phyloP scores from a whole-genome alignment of 2,797 vertebrate species.

The Phataginus tetradactyla region DNA sequence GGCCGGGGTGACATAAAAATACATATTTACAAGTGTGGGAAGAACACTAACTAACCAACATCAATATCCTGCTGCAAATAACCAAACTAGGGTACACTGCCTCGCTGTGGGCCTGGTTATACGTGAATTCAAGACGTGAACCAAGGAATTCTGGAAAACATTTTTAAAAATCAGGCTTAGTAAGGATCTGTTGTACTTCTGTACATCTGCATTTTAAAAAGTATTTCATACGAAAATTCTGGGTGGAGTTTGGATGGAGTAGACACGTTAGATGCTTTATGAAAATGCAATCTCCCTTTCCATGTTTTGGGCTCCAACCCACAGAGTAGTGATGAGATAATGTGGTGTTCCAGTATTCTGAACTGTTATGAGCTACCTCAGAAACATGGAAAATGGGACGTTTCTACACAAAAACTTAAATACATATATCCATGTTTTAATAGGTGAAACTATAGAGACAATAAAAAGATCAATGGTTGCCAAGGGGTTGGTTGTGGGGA shows the following conservation, averaged over 20 bases:
- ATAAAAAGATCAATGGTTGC: neutral
- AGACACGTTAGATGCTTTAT: neutral
- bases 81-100: neutral
- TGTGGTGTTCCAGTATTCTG: neutral
- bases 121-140: constrained; percentile 15
- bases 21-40: neutral
- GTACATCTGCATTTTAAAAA: neutral
- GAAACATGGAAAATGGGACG: constrained; percentile 6
- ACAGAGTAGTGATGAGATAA: neutral
- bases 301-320: neutral
- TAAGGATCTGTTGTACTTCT: neutral
- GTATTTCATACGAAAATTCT: neutral
- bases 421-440: neutral
- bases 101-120: neutral
- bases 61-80: neutral
- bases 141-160: neutral
- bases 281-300: constrained; percentile 37
- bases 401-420: neutral
- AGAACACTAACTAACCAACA: neutral
- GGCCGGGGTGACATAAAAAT: neutral
- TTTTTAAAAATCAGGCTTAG: neutral
- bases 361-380: neutral
- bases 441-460: neutral
- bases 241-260: neutral
- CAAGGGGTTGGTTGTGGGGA: neutral